Conservation (phyloP, 1,140 invertebrate species). For the Lasaia peninsularis region DNA sequence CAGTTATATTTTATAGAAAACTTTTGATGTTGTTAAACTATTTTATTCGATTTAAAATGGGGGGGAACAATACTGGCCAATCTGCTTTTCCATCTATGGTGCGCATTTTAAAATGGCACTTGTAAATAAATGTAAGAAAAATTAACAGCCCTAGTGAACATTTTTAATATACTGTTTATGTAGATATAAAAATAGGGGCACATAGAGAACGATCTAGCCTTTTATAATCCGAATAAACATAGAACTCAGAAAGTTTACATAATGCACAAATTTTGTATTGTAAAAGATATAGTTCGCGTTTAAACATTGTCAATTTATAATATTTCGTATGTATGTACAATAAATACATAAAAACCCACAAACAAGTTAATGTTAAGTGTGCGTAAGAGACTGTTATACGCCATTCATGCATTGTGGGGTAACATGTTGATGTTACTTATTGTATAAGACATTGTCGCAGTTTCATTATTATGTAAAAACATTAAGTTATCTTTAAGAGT, state of each 20-base stretch:
- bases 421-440: slow-evolving; percentile 51
- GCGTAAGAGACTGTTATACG: slow-evolving; percentile 54
- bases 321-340: slow-evolving; percentile 44
- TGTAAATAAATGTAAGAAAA: slow-evolving; percentile 13
- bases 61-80: neutral
- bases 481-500: slow-evolving; percentile 73
- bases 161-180: slow-evolving; percentile 15
- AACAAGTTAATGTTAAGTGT: slow-evolving; percentile 31
- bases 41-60: slow-evolving; percentile 7
- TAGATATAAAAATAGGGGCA: slow-evolving; percentile 16
- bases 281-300: slow-evolving; percentile 19
- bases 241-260: slow-evolving; percentile 18
- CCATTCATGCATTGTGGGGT: slow-evolving; percentile 52
- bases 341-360: slow-evolving; percentile 31
- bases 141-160: slow-evolving; percentile 5
- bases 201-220: slow-evolving; percentile 15
- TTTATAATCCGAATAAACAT: slow-evolving; percentile 13
- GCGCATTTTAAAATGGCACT: slow-evolving; percentile 9
- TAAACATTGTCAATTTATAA: slow-evolving; percentile 68
- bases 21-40: slow-evolving; percentile 11
- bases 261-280: slow-evolving; percentile 42
- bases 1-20: slow-evolving; percentile 16
- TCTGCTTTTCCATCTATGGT: neutral
- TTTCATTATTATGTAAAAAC: slow-evolving; percentile 72
- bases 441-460: slow-evolving; percentile 68